Percentiles rank a stretch among this genome's conserved stretches.
These are phyloP conservation scores for Ophthalmotilapia sp. DNA, from an alignment of 2,113 vertebrate species.

Conservation along the genomic window DNA sequence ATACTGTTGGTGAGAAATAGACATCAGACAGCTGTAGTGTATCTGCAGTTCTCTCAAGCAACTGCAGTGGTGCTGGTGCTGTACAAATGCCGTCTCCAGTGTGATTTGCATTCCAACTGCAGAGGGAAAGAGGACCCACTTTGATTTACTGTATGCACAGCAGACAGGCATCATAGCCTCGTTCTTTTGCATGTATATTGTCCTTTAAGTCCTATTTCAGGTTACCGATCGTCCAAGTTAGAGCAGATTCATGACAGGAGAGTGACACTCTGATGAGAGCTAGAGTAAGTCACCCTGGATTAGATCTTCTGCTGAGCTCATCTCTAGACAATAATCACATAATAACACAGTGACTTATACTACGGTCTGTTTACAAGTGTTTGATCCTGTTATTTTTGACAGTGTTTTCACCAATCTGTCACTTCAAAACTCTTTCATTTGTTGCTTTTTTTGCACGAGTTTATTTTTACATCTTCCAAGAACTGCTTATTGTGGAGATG, in stretches of 20 bases:
- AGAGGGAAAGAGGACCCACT: conserved; percentile 30
- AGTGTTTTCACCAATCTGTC: not conserved
- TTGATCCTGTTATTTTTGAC: not conserved
- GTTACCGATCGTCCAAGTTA: not conserved
- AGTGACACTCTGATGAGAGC: not conserved
- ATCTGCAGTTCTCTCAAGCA: conserved; percentile 51
- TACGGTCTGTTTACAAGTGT: not conserved
- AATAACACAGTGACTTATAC: conserved; percentile 19
- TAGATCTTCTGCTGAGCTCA: conserved; percentile 30
- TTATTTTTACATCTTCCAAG: not conserved
- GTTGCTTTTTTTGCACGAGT: not conserved
- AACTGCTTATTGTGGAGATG: not conserved
- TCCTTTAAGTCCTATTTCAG: not conserved
- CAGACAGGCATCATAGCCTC: not conserved
- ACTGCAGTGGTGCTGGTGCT: conserved; percentile 68
- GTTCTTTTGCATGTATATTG: not conserved
- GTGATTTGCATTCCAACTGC: conserved; percentile 56
- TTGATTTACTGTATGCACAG: not conserved
- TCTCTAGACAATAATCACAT: conserved; percentile 48
- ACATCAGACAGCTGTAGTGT: not conserved
- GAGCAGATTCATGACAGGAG: not conserved
- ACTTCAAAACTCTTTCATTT: not conserved
- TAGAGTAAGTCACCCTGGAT: conserved; percentile 35
- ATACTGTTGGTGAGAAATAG: not conserved
- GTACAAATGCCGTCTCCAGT: conserved; percentile 37